Percentiles rank a stretch among this genome's conserved stretches.
These are phyloP conservation scores for Petrocephalus microphthalmus DNA, from an alignment of 2,113 vertebrate species.

Conservation along the genomic window DNA sequence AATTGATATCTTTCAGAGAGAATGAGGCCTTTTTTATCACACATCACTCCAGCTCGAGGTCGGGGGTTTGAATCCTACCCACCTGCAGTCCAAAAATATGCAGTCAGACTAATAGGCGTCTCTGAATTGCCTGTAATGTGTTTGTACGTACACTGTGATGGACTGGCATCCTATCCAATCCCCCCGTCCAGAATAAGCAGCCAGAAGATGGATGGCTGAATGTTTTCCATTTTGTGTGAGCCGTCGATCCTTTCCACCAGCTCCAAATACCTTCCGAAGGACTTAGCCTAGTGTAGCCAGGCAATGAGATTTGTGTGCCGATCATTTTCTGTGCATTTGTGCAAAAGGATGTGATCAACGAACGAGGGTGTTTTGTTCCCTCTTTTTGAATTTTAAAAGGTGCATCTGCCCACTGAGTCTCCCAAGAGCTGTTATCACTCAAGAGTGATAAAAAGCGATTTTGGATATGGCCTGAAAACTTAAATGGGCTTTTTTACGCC, in stretches of 20 bases:
- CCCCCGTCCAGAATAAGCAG: background rate
- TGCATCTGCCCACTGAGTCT: background rate
- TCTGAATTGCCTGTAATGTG: background rate
- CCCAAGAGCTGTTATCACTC: background rate
- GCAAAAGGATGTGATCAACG: background rate
- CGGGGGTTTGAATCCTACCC: background rate
- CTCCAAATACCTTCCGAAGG: background rate
- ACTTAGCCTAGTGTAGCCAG: background rate
- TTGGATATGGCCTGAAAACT: background rate
- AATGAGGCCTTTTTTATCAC: background rate
- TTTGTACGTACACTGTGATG: background rate
- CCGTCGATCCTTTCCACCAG: background rate
- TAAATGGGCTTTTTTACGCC: background rate
- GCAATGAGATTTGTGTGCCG: background rate
- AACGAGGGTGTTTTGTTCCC: background rate
- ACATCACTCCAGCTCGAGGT: background rate
- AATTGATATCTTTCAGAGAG: background rate
- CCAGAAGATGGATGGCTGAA: background rate
- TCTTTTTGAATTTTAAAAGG: background rate
- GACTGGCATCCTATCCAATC: background rate
- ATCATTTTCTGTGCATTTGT: background rate
- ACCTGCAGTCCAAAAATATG: background rate
- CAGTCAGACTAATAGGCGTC: background rate
- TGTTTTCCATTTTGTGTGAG: background rate
- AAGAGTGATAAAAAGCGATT: background rate